phyloP scores from a whole-genome alignment of 2,888 invertebrate species.

The Leistus spinibarbis region DNA sequence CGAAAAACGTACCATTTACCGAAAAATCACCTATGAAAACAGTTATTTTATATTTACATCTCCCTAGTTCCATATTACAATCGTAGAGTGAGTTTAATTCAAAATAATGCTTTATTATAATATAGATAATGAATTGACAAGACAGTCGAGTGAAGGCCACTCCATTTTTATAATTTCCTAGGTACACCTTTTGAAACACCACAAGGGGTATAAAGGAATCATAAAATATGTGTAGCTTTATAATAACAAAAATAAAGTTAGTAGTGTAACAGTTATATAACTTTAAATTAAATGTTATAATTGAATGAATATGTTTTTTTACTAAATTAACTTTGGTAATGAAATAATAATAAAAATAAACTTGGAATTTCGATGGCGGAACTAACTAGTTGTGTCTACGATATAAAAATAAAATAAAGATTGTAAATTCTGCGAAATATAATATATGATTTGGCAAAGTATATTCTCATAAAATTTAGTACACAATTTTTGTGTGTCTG shows the following conservation, averaged over 20 bases:
- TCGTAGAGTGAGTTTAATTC: no score
- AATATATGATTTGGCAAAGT: slow-evolving; percentile 12
- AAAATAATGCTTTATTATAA: no score
- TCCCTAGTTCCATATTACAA: no score
- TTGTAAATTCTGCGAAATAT: neutral
- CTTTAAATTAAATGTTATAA: neutral
- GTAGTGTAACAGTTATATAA: neutral
- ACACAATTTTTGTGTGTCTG: no score
- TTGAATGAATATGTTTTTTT: slow-evolving; percentile 2
- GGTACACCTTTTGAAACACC: neutral
- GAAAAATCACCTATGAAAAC: no score
- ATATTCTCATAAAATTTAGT: neutral
- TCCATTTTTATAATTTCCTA: no score
- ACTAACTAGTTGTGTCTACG: slow-evolving; percentile 19
- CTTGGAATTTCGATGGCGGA: slow-evolving; percentile 10
- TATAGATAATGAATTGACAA: no score
- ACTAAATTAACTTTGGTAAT: neutral
- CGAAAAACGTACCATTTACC: no score
- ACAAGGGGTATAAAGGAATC: no score
- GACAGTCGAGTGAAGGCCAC: no score
- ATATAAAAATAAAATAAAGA: slow-evolving; percentile 17
- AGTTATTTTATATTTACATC: no score
- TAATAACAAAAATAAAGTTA: neutral
- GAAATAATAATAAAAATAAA: neutral
- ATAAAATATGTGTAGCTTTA: no score